Percentiles rank a stretch among this genome's conserved stretches.
Evolutionary conservation across 2,113 vertebrate species (phyloP).

Genomic region (Micromys minutus): DNA sequence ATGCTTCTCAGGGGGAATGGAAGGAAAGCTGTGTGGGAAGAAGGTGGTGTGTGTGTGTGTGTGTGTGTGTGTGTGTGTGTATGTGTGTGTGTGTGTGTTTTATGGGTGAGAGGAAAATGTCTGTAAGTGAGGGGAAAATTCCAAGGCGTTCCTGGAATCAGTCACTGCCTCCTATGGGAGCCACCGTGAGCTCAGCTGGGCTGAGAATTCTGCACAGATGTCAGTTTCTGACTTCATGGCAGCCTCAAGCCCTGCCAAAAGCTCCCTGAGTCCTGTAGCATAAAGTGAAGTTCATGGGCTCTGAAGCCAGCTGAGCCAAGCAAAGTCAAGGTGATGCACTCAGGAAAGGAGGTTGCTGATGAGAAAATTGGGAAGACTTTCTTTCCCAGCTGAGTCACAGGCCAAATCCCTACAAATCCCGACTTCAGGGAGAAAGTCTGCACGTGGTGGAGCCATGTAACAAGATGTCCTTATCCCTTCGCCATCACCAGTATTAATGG

Average conservation of each 20-base stretch:
- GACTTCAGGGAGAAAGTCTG: background rate
- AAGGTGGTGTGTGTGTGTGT: background rate
- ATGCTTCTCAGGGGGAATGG: background rate
- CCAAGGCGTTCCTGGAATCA: slow-evolving; percentile 66
- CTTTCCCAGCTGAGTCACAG: slow-evolving; percentile 8
- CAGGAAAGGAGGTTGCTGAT: background rate
- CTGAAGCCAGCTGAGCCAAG: slow-evolving; percentile 12
- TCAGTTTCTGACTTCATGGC: slow-evolving; percentile 35
- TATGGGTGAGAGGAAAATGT: slow-evolving; percentile 62
- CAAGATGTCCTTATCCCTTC: background rate
- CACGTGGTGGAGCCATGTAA: background rate
- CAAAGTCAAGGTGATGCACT: background rate
- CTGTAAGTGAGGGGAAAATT: slow-evolving; percentile 69
- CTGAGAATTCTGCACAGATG: slow-evolving; percentile 67
- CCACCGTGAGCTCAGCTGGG: slow-evolving; percentile 72
- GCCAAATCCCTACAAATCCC: background rate
- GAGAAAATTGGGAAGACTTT: background rate
- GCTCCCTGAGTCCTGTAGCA: background rate
- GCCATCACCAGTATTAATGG: background rate
- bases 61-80: background rate
- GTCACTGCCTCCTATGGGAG: slow-evolving; percentile 59
- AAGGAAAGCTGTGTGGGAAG: slow-evolving; percentile 44
- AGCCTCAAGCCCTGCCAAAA: background rate
- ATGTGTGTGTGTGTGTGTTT: background rate
- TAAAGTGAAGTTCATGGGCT: background rate